A percentile compares a stretch with the other conserved stretches of the same genome.
phyloP scores from a whole-genome alignment of 2,888 invertebrate genomes.

The Bimastos eiseni region DNA sequence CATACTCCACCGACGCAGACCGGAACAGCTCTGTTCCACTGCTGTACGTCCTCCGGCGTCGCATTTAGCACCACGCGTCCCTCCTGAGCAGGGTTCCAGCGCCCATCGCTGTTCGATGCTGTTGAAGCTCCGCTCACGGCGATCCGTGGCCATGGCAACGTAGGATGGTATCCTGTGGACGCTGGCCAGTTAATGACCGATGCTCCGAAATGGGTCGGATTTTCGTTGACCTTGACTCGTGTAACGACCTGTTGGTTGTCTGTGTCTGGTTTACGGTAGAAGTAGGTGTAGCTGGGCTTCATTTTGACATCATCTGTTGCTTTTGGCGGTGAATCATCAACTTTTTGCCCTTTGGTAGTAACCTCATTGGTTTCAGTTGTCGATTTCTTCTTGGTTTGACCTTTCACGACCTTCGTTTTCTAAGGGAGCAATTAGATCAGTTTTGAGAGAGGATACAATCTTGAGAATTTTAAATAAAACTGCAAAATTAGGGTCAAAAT shows the following conservation, averaged over 20 bases:
- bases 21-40: not conserved
- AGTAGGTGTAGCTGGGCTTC: not conserved
- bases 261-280: not conserved
- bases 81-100: not conserved
- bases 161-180: not conserved
- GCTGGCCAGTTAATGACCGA: not conserved
- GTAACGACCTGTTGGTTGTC: not conserved
- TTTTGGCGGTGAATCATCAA: not conserved
- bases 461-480: not conserved
- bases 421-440: not conserved
- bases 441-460: no score
- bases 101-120: not conserved
- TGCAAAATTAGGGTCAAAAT: no score
- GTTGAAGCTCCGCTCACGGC: not conserved
- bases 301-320: not conserved
- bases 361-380: not conserved
- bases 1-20: not conserved
- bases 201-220: not conserved
- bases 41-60: not conserved
- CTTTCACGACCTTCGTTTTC: not conserved
- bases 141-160: slow-evolving; percentile 13
- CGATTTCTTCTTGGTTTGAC: not conserved
- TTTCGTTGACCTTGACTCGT: not conserved
- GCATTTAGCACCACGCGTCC: not conserved
- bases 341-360: not conserved